Conservation (phyloP, 1,140 invertebrate genomes). For the Oryzaephilus surinamensis region DNA sequence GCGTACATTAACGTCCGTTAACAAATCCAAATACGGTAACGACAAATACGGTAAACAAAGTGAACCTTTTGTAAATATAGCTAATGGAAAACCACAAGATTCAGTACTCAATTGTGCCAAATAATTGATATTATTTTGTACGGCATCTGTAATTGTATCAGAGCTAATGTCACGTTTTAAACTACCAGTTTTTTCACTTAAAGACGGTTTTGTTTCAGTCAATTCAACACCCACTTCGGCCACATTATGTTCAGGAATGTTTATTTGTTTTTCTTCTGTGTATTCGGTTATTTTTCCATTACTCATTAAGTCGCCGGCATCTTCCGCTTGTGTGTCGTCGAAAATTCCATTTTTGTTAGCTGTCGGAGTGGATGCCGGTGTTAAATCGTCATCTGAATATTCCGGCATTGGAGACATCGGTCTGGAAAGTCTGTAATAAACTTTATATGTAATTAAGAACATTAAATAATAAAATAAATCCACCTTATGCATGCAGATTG, state of each 20-base stretch:
- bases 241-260: conserved; percentile 3
- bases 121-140: conserved; percentile 40
- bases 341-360: conserved; percentile 9
- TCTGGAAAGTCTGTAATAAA: conserved; percentile 59
- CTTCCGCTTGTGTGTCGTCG: conserved; percentile 4
- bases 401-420: conserved; percentile 70
- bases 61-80: conserved; percentile 85
- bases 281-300: conserved; percentile 4
- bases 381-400: conserved; percentile 41
- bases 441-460: too few species aligned
- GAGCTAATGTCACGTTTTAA: conserved; percentile 49
- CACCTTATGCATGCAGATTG: conserved; percentile 72
- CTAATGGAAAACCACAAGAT: conserved; percentile 78
- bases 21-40: conserved; percentile 86
- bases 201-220: conserved; percentile 7
- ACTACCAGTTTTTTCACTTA: conserved; percentile 34
- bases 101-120: conserved; percentile 53
- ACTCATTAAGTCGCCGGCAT: too few species aligned
- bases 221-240: conserved; percentile 12
- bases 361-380: conserved; percentile 29
- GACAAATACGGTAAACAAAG: conserved; percentile 94
- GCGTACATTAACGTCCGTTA: conserved; percentile 77
- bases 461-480: too few species aligned
- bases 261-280: conserved; percentile 4
- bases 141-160: conserved; percentile 47